phyloP scores from a whole-genome alignment of 92 coral and sea anemone species.

The Umimayanthus chanpuru region DNA sequence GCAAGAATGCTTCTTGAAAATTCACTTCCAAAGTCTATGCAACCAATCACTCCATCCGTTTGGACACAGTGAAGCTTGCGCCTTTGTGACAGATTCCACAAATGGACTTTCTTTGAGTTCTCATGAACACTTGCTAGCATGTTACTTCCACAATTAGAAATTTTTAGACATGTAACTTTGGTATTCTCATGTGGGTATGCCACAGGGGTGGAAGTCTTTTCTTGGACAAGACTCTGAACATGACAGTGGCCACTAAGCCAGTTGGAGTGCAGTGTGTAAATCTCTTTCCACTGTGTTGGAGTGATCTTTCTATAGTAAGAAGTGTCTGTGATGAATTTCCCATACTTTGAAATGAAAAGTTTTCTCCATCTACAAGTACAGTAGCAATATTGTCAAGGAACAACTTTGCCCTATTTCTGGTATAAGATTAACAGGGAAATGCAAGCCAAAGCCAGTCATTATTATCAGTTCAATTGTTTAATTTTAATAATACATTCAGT shows the following conservation, averaged over 20 bases:
- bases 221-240: conserved; percentile 75
- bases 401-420: neutral
- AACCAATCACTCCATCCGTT: conserved; percentile 68
- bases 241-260: conserved; percentile 95
- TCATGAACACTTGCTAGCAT: conserved; percentile 72
- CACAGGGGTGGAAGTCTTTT: conserved; percentile 31
- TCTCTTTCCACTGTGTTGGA: conserved; percentile 89
- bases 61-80: conserved; percentile 53
- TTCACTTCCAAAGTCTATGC: conserved; percentile 84
- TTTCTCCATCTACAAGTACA: conserved; percentile 66
- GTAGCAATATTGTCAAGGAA: conserved; percentile 40
- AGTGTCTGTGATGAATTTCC: conserved; percentile 70
- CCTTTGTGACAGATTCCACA: conserved; percentile 73
- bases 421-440: neutral
- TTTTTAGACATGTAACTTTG: conserved; percentile 69
- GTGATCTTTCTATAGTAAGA: conserved; percentile 66
- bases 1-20: conserved; percentile 69
- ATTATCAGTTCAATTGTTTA: too few relatives aligned
- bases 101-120: conserved; percentile 58
- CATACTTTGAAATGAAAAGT: conserved; percentile 67
- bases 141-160: conserved; percentile 80
- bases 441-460: too few relatives aligned
- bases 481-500: too few relatives aligned
- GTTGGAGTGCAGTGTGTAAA: conserved; percentile 76
- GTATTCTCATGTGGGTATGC: conserved; percentile 52